Evolutionary conservation across 64 coral and sea anemone genomes (phyloP).

Genomic region (Actinia equina): DNA sequence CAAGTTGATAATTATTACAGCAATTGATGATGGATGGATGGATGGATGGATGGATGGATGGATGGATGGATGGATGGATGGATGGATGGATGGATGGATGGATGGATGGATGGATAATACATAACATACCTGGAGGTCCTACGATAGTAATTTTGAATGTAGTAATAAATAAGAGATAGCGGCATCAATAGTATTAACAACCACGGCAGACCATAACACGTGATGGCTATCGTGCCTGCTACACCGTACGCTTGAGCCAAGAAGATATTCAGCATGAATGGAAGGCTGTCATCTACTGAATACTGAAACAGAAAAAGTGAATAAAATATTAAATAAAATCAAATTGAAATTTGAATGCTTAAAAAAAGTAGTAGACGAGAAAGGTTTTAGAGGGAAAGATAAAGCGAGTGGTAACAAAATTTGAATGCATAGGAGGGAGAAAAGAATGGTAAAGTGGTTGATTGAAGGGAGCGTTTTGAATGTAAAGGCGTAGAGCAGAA

Average conservation of each 20-base stretch:
- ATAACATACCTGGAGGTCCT: constrained; percentile 77
- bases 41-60: not conserved
- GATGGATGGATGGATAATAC: not conserved
- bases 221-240: constrained; percentile 82
- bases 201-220: constrained; percentile 97
- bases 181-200: constrained; percentile 81
- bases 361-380: too few species aligned
- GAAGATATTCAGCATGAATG: constrained; percentile 97
- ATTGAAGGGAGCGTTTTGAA: too few species aligned
- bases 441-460: too few species aligned
- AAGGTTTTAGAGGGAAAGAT: too few species aligned
- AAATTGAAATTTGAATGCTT: not conserved
- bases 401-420: too few species aligned
- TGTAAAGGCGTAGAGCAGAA: too few species aligned
- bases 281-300: constrained; percentile 92
- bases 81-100: not conserved
- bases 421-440: too few species aligned
- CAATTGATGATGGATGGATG: not conserved
- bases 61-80: not conserved
- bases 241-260: constrained; percentile 94
- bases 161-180: constrained; percentile 84
- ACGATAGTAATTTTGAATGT: constrained; percentile 93
- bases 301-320: constrained; percentile 55
- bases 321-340: not conserved
- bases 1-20: not conserved